A percentile compares a stretch with the other conserved stretches of the same genome.
These are phyloP conservation scores for Lamprologus sp. DNA, from an alignment of 2,113 vertebrate genomes.

Conservation along the genomic window DNA sequence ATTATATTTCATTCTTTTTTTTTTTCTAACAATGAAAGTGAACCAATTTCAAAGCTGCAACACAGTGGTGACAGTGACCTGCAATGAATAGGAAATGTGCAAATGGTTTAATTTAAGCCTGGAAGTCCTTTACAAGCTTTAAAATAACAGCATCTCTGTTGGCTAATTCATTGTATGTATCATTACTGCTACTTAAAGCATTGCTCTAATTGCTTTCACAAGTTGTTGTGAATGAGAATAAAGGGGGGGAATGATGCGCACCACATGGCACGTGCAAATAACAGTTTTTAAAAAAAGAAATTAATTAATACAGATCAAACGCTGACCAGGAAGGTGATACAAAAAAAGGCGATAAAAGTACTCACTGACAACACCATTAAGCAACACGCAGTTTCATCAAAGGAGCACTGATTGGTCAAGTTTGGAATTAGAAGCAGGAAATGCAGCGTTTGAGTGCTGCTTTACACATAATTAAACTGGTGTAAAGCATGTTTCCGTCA, in stretches of 20 bases:
- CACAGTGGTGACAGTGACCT: slow-evolving; percentile 3
- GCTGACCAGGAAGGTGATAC: background rate
- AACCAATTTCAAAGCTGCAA: slow-evolving; percentile 14
- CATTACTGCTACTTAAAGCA: background rate
- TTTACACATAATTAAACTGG: background rate
- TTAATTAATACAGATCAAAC: background rate
- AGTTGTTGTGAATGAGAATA: background rate
- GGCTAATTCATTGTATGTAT: background rate
- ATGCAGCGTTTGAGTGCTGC: background rate
- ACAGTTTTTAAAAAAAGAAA: background rate
- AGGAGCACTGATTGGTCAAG: background rate
- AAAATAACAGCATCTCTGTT: background rate
- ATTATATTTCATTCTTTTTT: slow-evolving; percentile 13
- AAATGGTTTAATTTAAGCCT: background rate
- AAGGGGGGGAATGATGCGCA: background rate
- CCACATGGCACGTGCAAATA: background rate
- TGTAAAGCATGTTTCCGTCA: background rate
- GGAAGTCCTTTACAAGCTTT: background rate
- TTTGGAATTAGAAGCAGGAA: background rate
- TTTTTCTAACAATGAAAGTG: background rate
- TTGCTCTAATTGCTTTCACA: background rate
- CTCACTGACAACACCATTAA: background rate
- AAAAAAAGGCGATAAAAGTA: background rate
- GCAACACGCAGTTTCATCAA: background rate
- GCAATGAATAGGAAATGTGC: background rate